Conservation (phyloP, 2,888 invertebrate genomes). For the Dione juno region DNA sequence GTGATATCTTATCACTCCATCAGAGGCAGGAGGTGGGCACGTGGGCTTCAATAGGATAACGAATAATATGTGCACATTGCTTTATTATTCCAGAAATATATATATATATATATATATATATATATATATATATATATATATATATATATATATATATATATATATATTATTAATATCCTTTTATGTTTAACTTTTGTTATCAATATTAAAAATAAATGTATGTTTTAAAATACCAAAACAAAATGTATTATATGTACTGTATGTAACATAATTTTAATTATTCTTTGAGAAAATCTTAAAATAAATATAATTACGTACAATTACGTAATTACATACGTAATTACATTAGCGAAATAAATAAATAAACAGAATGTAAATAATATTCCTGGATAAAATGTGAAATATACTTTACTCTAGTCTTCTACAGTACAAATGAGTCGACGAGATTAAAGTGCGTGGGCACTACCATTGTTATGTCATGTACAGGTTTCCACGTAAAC, state of each 20-base stretch:
- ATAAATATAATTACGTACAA: too few relatives aligned
- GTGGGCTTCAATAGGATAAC: slow-evolving; percentile 14
- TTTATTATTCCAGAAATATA: neutral
- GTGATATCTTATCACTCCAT: slow-evolving; percentile 27
- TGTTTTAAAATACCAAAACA: neutral
- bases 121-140: too few relatives aligned
- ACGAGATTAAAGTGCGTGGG: slow-evolving; percentile 36
- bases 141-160: too few relatives aligned
- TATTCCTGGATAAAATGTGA: neutral
- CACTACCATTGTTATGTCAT: slow-evolving; percentile 15
- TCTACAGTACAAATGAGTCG: slow-evolving; percentile 36
- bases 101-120: too few relatives aligned
- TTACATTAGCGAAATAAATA: neutral
- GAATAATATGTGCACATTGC: neutral
- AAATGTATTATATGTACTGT: too few relatives aligned
- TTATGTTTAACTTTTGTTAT: neutral
- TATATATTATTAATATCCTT: neutral
- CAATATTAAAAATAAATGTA: neutral
- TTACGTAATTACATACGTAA: too few relatives aligned
- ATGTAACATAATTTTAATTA: too few relatives aligned
- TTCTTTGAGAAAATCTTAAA: too few relatives aligned
- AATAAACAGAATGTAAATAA: neutral
- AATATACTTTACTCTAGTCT: neutral
- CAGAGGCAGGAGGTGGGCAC: slow-evolving; percentile 19
- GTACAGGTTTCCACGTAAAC: slow-evolving; percentile 5